phyloP scores from a whole-genome alignment of 2,113 vertebrate genomes.

The Hyperoodon ampullatus region DNA sequence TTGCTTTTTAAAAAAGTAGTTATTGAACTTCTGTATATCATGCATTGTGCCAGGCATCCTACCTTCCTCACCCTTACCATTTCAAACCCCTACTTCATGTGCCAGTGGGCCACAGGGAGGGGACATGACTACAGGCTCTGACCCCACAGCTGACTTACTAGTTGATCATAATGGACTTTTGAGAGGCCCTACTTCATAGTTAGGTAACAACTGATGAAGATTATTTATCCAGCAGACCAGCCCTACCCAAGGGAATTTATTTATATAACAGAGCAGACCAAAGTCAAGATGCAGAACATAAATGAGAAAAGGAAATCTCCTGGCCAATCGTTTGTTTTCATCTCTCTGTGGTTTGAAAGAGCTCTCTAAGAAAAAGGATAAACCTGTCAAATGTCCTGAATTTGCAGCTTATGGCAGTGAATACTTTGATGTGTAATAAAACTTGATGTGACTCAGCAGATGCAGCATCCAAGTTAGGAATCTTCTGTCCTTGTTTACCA shows the following conservation, averaged over 20 bases:
- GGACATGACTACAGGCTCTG: not conserved
- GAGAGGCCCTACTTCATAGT: not conserved
- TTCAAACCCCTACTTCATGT: not conserved
- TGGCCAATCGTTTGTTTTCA: conserved; percentile 39
- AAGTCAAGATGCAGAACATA: conserved; percentile 40
- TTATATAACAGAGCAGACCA: conserved; percentile 33
- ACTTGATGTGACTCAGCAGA: conserved; percentile 60
- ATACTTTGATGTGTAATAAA: conserved; percentile 61
- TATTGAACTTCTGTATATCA: not conserved
- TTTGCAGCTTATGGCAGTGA: conserved; percentile 60
- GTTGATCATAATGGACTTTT: not conserved
- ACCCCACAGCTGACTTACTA: not conserved
- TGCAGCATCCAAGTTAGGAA: not conserved
- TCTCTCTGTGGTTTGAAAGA: conserved; percentile 38
- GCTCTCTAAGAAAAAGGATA: conserved; percentile 52
- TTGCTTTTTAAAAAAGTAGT: not conserved
- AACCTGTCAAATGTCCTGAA: conserved; percentile 56
- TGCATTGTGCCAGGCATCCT: not conserved
- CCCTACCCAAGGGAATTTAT: conserved; percentile 26
- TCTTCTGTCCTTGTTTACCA: conserved; percentile 50
- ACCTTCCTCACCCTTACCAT: not conserved
- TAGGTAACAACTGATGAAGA: not conserved
- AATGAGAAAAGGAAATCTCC: conserved; percentile 60
- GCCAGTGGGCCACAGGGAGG: not conserved
- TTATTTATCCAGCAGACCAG: not conserved